These are phyloP conservation scores for Tauraco erythrolophus DNA, from an alignment of 2,113 vertebrate genomes.

Conservation along the genomic window DNA sequence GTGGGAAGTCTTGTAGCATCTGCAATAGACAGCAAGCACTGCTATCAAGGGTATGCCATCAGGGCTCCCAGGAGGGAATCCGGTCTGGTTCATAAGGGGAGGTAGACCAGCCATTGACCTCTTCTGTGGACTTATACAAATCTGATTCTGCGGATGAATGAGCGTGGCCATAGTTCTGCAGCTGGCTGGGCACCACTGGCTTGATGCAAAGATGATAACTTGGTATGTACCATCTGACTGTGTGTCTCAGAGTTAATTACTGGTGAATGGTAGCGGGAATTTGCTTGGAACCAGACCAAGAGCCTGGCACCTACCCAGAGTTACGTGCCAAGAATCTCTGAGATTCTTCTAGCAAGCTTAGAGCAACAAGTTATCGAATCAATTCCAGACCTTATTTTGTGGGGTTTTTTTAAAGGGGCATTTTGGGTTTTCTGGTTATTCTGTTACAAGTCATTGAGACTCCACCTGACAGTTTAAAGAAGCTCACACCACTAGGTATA, in stretches of 20 bases:
- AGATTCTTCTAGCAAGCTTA: neutral
- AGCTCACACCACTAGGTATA: neutral
- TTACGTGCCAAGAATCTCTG: neutral
- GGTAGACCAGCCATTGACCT: neutral
- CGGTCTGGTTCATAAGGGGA: neutral
- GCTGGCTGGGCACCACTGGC: neutral
- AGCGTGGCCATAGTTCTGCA: neutral
- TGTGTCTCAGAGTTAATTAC: neutral
- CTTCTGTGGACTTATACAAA: neutral
- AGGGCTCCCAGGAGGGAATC: no score
- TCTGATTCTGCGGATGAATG: neutral
- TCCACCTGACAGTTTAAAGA: neutral
- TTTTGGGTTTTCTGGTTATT: neutral
- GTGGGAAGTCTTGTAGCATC: neutral
- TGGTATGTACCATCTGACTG: neutral
- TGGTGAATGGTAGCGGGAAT: neutral
- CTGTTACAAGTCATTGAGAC: neutral
- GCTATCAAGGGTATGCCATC: fast-evolving
- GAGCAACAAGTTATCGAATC: neutral
- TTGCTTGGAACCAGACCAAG: neutral
- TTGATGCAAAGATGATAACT: neutral
- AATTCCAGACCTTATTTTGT: neutral
- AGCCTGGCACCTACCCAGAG: neutral
- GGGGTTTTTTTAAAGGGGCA: neutral
- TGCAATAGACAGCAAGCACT: neutral